phyloP scores from a whole-genome alignment of 2,888 invertebrate species.

The Gordius sp. region DNA sequence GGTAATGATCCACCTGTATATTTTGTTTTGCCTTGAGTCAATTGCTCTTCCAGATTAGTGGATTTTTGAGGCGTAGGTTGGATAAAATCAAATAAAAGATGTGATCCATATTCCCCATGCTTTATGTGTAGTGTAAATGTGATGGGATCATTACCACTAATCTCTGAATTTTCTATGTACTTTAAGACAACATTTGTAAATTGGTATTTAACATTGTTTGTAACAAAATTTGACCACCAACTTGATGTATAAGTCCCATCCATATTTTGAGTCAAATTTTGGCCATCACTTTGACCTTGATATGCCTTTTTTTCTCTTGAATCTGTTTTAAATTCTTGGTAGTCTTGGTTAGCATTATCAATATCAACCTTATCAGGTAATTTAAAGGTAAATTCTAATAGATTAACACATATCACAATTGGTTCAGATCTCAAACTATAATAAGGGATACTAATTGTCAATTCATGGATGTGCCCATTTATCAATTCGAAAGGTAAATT shows the following conservation, averaged over 20 bases:
- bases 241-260: background rate
- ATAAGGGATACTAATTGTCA: slow-evolving; percentile 1
- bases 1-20: no score
- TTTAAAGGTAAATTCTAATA: slow-evolving; percentile 10
- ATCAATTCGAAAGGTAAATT: background rate
- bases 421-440: background rate
- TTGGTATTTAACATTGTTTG: background rate
- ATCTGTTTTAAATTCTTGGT: background rate
- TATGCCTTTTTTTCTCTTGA: background rate
- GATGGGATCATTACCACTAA: background rate
- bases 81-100: no score
- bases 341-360: background rate
- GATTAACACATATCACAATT: background rate
- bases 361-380: background rate
- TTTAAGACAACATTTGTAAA: background rate
- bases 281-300: background rate
- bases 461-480: slow-evolving; percentile 14
- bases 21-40: no score
- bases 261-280: background rate
- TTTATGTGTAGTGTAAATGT: background rate
- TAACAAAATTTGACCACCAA: slow-evolving; percentile 13
- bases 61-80: no score
- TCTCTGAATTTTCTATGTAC: background rate
- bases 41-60: no score
- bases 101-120: slow-evolving; percentile 4